These are phyloP conservation scores for Ceratosolen fusciceps DNA, from an alignment of 1,140 invertebrate genomes.

Conservation along the genomic window DNA sequence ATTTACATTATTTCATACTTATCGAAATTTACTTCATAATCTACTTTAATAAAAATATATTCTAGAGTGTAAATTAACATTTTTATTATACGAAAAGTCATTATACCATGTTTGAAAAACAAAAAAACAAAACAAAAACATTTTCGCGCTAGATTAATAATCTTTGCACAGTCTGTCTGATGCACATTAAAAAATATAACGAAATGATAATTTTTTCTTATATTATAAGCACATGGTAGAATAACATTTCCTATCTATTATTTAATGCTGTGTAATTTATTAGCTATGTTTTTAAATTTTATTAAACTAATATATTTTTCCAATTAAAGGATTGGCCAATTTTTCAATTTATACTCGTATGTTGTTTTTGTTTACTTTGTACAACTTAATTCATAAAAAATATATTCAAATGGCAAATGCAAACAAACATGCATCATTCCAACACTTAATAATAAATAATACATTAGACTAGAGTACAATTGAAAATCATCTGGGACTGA, in stretches of 20 bases:
- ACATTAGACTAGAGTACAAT: slow-evolving; percentile 18
- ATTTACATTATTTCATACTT: slow-evolving; percentile 15
- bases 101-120: slow-evolving; percentile 15
- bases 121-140: no score
- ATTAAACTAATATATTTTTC: background rate
- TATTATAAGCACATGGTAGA: slow-evolving; percentile 15
- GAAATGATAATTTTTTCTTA: no score
- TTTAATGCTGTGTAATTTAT: slow-evolving; percentile 14
- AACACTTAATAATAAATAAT: slow-evolving; percentile 43
- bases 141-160: no score
- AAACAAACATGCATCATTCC: slow-evolving; percentile 47
- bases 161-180: no score
- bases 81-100: slow-evolving; percentile 27
- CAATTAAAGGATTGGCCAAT: no score
- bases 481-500: slow-evolving; percentile 25
- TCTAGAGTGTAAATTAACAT: background rate
- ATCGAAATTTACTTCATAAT: slow-evolving; percentile 16
- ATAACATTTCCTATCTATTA: slow-evolving; percentile 19
- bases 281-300: slow-evolving; percentile 14
- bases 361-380: background rate
- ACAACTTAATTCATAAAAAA: slow-evolving; percentile 25
- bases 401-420: slow-evolving; percentile 24
- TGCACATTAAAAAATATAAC: no score
- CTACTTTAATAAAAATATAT: slow-evolving; percentile 24
- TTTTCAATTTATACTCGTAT: slow-evolving; percentile 5